These are phyloP conservation scores for Batillaria attramentaria DNA, from an alignment of 1,140 invertebrate genomes.

Conservation along the genomic window DNA sequence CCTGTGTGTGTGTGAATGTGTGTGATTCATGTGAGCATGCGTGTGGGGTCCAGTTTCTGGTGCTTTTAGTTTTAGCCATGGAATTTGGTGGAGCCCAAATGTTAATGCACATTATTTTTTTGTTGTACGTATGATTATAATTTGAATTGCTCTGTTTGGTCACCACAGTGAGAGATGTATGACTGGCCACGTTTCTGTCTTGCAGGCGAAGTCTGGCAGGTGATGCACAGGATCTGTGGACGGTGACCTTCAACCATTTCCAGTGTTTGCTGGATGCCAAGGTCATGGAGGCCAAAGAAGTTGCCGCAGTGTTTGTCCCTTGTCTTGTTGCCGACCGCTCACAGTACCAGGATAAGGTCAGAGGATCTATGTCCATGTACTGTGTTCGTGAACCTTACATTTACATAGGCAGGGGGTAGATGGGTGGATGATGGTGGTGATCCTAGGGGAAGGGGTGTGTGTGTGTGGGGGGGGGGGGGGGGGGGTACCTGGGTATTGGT, in stretches of 20 bases:
- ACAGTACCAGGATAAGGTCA: slow-evolving; percentile 54
- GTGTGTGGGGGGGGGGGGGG: too few relatives aligned
- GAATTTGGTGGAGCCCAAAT: not conserved
- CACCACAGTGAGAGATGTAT: not conserved
- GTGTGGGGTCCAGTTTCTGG: not conserved
- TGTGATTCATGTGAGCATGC: not conserved
- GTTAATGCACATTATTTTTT: not conserved
- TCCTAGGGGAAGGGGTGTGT: too few relatives aligned
- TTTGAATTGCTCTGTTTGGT: not conserved
- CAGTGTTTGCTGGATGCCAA: slow-evolving; percentile 44
- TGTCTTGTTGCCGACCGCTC: slow-evolving; percentile 57
- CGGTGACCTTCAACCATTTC: slow-evolving; percentile 59
- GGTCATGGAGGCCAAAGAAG: slow-evolving; percentile 59
- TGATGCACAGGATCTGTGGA: slow-evolving; percentile 58
- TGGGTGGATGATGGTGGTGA: too few relatives aligned
- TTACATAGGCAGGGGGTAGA: too few relatives aligned
- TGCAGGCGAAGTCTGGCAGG: slow-evolving; percentile 44
- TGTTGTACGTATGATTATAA: not conserved
- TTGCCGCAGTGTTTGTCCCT: slow-evolving; percentile 63
- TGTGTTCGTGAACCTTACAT: too few relatives aligned
- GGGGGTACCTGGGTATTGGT: too few relatives aligned
- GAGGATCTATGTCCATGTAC: too few relatives aligned
- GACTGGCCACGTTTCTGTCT: slow-evolving; percentile 3
- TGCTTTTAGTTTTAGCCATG: too few relatives aligned
- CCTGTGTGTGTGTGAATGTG: slow-evolving; percentile 3